Evolutionary conservation across 2,888 invertebrate genomes (phyloP), one percentile per base, ranked within the genome.

Genomic region (Brenthis daphne): DNA sequence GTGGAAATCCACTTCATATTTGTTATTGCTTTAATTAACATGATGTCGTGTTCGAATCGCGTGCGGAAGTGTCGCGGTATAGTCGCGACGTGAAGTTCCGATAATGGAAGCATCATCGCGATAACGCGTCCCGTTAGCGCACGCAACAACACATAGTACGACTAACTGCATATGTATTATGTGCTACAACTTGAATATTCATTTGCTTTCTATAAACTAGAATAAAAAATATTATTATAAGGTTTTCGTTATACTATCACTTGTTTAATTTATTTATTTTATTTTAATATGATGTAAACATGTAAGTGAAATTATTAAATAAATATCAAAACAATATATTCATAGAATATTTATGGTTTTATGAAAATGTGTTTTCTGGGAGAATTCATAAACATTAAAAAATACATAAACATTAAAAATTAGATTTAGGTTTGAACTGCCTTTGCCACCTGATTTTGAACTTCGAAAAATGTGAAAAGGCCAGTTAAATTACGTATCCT

Each of bases 61-160:
- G 71, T 71, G 74, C 73, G 75, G 75, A 75, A 75, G 74, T 69
- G 68, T 67, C 72, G 74, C 73, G 75, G 73, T 72, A 74, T 71
- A 66, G 68, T 65, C 73, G 55, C 65, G 61, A 56, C 70, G 63
- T 61, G 66, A 64, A 65, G 73, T 74, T 74, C 73, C 71, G 73
- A 74, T 74, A 72, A 67, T 67, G 65, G 69, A 67, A 63, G 24
- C 67, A 66, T 68, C 72, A 73, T 63, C 67, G 69, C 70, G 69
- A 71, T 69, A 73, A 64, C 65, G 64, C 48, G 69, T 73, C 58
- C 75, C 71, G 73, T 72, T 74, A 74, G 65, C 29, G 71, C 74
- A 74, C 71, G 76, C 74, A 58, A 71, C 58, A 67, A 29, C 57
- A 64, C 20, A 50, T 37, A 61, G 37, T 43, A 43, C 11, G 37